Evolutionary conservation across 2,888 invertebrate species (phyloP), one percentile per base, ranked within the genome.

Genomic region (Pseudococcus longispinus): DNA sequence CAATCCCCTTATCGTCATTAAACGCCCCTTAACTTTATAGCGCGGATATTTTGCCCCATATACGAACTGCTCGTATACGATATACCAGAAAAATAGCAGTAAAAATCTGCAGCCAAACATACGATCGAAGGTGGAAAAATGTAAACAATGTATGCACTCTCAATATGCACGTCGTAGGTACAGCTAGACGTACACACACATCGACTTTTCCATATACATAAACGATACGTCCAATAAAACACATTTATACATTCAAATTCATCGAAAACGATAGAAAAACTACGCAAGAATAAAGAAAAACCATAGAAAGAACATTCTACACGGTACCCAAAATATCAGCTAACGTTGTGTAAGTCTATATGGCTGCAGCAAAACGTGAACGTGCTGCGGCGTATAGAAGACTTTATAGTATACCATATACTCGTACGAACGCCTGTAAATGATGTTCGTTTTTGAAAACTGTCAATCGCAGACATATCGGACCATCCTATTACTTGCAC

Each of bases 391-490:
- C 5, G 60, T n/a, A 29, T 29, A 32, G 23, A 51, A 85, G 85
- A 85, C 85, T 37, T 77, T 29, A 37, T 26, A 70, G 37, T 8
- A 37, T 15, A 46, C 15, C 44, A 13, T 15, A 15, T 15, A 37
- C 4, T 8, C 37, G 26, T 42, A 60, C 26, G 42, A 85, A 85
- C 74, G 85, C 74, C 85, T 85, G 85, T 74, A 85, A 85, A 74
- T 85, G 85, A 85, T 87, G 87, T 87, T 83, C 83, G 82, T 87
- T 87, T 87, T 87, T 83, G 87, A 87, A 87, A 87, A 83, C 85
- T 85, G 85, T 85, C 85, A 85, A 85, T 85, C 85, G 85, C 85
- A 85, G 74, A 46, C 85, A 85, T 85, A 74, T 85, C 74, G 74
- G 85, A 85, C 85, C 77, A 74, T 85, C 85, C 85, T 85, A 85